Conservation (phyloP, 2,797 vertebrate genomes). For the Scyliorhinus canicula region DNA sequence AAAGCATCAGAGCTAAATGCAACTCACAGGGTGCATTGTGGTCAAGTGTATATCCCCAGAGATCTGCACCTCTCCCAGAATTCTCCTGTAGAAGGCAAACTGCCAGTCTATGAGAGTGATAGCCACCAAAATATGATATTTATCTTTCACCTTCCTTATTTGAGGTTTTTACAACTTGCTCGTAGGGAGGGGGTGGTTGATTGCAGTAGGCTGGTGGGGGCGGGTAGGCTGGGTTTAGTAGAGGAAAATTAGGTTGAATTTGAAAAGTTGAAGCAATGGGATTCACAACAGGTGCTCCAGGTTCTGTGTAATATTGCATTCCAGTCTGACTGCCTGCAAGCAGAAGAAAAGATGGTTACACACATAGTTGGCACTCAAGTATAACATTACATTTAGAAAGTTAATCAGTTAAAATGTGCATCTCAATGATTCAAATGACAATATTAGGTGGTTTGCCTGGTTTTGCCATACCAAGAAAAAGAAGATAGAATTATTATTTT, state of each 20-base stretch:
- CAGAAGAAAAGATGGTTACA: constrained; percentile 26
- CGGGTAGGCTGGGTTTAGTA: constrained; percentile 72
- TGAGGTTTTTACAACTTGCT: constrained; percentile 81
- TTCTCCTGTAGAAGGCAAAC: background rate
- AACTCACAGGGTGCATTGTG: background rate
- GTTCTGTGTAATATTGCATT: constrained; percentile 74
- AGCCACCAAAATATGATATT: background rate
- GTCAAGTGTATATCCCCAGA: background rate
- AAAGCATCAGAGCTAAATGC: constrained; percentile 31
- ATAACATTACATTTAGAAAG: constrained; percentile 16
- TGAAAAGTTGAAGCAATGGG: constrained; percentile 69
- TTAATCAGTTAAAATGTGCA: background rate
- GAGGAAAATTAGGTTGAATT: constrained; percentile 65
- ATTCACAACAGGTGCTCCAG: constrained; percentile 62
- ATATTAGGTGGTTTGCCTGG: background rate
- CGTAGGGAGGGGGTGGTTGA: constrained; percentile 85
- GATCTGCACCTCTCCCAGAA: background rate
- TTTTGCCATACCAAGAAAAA: background rate
- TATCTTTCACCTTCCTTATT: constrained; percentile 55
- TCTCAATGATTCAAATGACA: background rate
- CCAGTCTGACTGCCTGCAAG: constrained; percentile 74
- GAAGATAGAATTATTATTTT: background rate
- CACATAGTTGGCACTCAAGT: background rate
- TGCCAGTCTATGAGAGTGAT: background rate
- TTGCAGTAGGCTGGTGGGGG: constrained; percentile 91